Evolutionary conservation across 2,888 invertebrate species (phyloP).

Genomic region (Liodrosophila aerea): DNA sequence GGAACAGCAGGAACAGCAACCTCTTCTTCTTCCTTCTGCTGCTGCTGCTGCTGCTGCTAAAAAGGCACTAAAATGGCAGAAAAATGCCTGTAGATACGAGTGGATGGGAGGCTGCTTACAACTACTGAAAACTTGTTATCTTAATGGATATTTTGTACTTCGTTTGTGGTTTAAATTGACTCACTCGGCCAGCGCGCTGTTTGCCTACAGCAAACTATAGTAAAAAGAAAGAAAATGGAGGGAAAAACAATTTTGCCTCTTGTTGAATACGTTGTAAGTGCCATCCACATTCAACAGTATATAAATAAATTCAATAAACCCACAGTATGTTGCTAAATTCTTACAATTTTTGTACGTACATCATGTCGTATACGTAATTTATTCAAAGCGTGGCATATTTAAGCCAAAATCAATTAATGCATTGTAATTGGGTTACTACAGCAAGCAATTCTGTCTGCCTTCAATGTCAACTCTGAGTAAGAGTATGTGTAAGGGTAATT

Average conservation of each 20-base stretch:
- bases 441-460: constrained; percentile 1
- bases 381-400: constrained; percentile 16
- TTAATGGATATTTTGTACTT: constrained; percentile 75
- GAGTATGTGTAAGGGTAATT: constrained; percentile 34
- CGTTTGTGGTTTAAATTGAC: constrained; percentile 73
- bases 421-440: constrained; percentile 35
- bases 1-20: constrained; percentile 28
- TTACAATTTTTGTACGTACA: background rate
- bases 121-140: constrained; percentile 75
- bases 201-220: constrained; percentile 39
- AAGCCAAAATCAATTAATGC: constrained; percentile 39
- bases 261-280: constrained; percentile 21
- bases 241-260: constrained; percentile 22
- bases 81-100: constrained; percentile 37
- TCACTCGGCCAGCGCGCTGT: constrained; percentile 51
- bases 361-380: constrained; percentile 24
- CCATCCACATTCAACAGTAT: too few relatives aligned
- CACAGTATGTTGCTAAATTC: constrained; percentile 21
- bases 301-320: constrained; percentile 45
- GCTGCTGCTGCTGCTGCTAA: constrained; percentile 37
- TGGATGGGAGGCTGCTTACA: constrained; percentile 50
- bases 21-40: background rate
- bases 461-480: constrained; percentile 21
- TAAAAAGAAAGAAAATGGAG: constrained; percentile 9
- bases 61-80: constrained; percentile 59